Evolutionary conservation across 2,888 invertebrate genomes (phyloP).

Genomic region (Acleris emargana): DNA sequence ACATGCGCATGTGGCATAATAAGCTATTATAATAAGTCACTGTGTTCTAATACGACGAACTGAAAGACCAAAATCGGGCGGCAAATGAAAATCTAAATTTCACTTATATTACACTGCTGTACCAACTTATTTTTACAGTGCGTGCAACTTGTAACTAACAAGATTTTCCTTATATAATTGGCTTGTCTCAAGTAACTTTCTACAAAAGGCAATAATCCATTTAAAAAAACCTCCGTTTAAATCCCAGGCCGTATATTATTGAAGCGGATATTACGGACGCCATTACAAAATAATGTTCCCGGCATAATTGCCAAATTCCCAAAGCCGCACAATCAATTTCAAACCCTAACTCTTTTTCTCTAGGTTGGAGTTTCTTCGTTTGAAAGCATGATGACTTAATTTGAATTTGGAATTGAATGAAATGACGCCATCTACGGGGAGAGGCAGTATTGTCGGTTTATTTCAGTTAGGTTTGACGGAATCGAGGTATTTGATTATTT

Average conservation of each 20-base stretch:
- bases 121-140: too few relatives aligned
- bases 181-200: conserved; percentile 14
- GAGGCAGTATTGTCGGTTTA: conserved; percentile 42
- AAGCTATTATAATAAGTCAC: too few relatives aligned
- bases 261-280: conserved; percentile 35
- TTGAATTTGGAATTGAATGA: conserved; percentile 44
- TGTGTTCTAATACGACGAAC: too few relatives aligned
- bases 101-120: too few relatives aligned
- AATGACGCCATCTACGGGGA: conserved; percentile 44
- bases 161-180: background rate
- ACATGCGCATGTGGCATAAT: too few relatives aligned
- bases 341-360: background rate
- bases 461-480: conserved; percentile 38
- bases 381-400: conserved; percentile 34
- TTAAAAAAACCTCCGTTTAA: conserved; percentile 28
- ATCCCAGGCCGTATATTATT: conserved; percentile 34
- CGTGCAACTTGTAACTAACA: background rate
- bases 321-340: background rate
- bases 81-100: too few relatives aligned
- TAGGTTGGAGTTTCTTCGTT: conserved; percentile 12
- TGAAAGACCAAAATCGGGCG: too few relatives aligned
- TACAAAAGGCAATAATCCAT: conserved; percentile 22
- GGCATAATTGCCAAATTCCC: conserved; percentile 33
- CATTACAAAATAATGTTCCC: conserved; percentile 42
- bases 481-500: conserved; percentile 28